phyloP scores from a whole-genome alignment of 37 sponge, comb jelly and placozoan genomes.

The Ianthella basta region DNA sequence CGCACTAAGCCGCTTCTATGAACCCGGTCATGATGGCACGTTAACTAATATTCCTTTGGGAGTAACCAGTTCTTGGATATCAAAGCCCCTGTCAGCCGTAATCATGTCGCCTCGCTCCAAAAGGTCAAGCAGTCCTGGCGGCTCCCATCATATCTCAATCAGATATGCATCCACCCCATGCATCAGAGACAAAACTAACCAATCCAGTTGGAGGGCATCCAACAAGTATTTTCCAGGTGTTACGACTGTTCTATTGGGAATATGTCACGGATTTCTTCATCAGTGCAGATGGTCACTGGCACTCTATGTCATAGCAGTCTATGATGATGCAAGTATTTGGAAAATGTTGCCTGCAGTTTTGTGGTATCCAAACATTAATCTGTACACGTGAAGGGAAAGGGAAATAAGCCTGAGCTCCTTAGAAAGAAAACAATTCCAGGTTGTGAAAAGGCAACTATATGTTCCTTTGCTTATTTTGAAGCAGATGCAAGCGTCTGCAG shows the following conservation, averaged over 20 bases:
- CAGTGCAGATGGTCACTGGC: constrained; percentile 34
- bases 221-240: constrained; percentile 39
- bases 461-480: background rate
- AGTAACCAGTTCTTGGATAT: constrained; percentile 42
- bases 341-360: constrained; percentile 33
- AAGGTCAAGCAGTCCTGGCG: constrained; percentile 28
- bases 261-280: constrained; percentile 15
- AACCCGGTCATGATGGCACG: background rate
- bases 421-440: constrained; percentile 28
- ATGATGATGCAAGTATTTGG: constrained; percentile 39
- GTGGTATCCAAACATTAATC: constrained; percentile 3
- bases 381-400: background rate
- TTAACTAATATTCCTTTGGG: constrained; percentile 26
- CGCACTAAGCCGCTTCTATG: constrained; percentile 27
- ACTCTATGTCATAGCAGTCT: constrained; percentile 43
- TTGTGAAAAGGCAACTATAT: constrained; percentile 27
- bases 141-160: constrained; percentile 20
- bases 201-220: constrained; percentile 29
- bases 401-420: constrained; percentile 9
- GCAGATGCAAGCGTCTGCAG: background rate
- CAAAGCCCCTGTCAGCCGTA: constrained; percentile 42
- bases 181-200: constrained; percentile 42
- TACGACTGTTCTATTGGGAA: constrained; percentile 33
- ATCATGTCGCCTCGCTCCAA: constrained; percentile 38
- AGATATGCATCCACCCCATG: constrained; percentile 43